phyloP scores from a whole-genome alignment of 2,888 invertebrate species.

The Lamellibrachia columna region DNA sequence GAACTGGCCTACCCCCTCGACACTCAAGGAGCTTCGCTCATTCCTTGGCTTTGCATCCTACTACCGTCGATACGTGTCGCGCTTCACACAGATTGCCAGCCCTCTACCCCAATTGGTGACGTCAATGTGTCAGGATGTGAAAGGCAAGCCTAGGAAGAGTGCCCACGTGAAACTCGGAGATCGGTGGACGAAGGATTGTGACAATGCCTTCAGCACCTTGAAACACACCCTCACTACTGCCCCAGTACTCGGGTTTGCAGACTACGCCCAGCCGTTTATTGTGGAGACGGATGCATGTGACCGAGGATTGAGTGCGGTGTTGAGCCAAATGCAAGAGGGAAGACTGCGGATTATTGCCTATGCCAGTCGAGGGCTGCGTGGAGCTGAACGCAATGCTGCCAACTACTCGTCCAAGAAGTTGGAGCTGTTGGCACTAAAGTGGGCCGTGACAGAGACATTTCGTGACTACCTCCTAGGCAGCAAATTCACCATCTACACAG shows the following conservation, averaged over 20 bases:
- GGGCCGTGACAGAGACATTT: too few species aligned
- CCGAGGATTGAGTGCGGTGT: constrained; percentile 36
- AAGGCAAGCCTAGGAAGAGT: neutral
- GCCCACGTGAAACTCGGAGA: neutral
- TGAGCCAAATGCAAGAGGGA: constrained; percentile 33
- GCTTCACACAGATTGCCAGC: neutral
- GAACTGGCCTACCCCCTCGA: neutral
- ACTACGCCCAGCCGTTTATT: too few species aligned
- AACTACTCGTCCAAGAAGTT: neutral
- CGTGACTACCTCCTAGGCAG: too few species aligned
- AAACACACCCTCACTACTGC: constrained; percentile 34
- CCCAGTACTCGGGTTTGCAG: constrained; percentile 37
- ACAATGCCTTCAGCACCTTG: constrained; percentile 35
- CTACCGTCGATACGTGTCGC: constrained; percentile 31
- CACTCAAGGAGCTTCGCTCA: constrained; percentile 30
- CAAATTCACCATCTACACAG: too few species aligned
- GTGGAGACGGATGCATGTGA: neutral
- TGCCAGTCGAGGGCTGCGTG: constrained; percentile 33
- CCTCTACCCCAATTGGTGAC: neutral
- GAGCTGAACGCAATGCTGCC: constrained; percentile 29
- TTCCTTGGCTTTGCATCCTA: constrained; percentile 39
- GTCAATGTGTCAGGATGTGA: neutral
- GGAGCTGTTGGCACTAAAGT: too few species aligned
- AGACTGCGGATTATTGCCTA: constrained; percentile 25
- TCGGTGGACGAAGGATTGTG: constrained; percentile 34